Conservation (phyloP, 2,888 invertebrate species). For the Lepidocyrtoides sp. region DNA sequence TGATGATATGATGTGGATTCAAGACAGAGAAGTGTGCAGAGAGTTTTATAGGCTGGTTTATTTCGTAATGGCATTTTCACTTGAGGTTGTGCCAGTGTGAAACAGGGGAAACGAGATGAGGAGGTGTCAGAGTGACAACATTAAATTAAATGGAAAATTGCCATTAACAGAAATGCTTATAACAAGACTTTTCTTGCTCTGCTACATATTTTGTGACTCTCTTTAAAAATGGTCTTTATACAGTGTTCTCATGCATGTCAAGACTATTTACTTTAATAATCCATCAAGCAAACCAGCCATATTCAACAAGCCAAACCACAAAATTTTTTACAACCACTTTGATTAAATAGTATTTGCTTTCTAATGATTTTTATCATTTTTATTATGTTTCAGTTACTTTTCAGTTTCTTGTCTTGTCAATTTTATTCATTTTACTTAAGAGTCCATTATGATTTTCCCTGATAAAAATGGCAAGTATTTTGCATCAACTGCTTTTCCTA, state of each 20-base stretch:
- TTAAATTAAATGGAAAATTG: conserved; percentile 63
- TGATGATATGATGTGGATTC: neutral
- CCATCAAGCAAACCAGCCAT: conserved; percentile 7
- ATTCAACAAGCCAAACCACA: neutral
- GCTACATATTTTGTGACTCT: neutral
- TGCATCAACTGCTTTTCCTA: neutral
- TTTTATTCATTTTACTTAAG: neutral
- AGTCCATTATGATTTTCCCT: neutral
- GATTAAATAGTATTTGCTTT: neutral
- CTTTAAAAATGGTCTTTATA: neutral
- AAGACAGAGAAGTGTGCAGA: neutral
- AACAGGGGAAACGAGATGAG: neutral
- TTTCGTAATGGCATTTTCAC: neutral
- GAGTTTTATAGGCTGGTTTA: neutral
- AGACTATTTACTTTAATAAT: conserved; percentile 5
- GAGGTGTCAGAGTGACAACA: conserved; percentile 67
- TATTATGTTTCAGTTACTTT: neutral
- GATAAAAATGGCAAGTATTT: conserved; percentile 19
- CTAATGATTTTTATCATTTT: neutral
- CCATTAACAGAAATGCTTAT: conserved; percentile 39
- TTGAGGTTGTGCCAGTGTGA: neutral
- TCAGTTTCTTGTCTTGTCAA: neutral
- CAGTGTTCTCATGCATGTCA: conserved; percentile 37
- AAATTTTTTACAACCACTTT: neutral
- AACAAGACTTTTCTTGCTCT: neutral